Base-by-base conservation (phyloP, 2,113 vertebrate genomes). In the Rhinoptilus africanus region DNA sequence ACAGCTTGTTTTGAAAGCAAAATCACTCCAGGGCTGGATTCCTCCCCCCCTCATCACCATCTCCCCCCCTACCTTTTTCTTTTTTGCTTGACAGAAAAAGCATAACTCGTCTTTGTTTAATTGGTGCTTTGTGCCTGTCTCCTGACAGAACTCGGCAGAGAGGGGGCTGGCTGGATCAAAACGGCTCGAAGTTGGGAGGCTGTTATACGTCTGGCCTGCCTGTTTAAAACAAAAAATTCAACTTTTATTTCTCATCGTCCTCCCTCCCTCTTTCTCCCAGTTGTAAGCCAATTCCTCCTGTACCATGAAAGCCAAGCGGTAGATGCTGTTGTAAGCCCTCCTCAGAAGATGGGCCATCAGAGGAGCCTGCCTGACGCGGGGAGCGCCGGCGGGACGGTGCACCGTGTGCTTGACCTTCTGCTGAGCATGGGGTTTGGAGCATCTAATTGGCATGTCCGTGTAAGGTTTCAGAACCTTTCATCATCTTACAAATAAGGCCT, bases 41-140 rank as follows among this genome's bases (percentile, higher is more conserved):
- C 16, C 8, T 11, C 1, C 5, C 14, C 14, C 4, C 12, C 17
- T 21, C 72, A 47, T 27, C 66, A 74, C 74, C 75, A 64, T 69
- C 35, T 64, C 5, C 34, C 54, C 43, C 72, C 19, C 27, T 4
- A 4, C 4, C 19, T 20, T 77, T 82, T 85, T 50, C 79, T 73
- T 89, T 50, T 81, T 90, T 91, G 68, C 77, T 92, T 94, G 92
- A 96, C 91, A 96, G 92, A 93, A 96, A 94, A 96, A 96, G 87
- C 93, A 78, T 95, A 97, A 96, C 89, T 97, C 6, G 63, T 96
- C 80, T 95, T 89, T 53, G 62, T 92, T 92, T 97, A 95, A 96
- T 94, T 96, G 93, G 95, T 89, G 88, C 90, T 96, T 96, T 96
- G 95, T 94, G 93, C 85, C 88, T 92, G 95, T 96, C 96, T 96